Evolutionary conservation across 2,113 vertebrate genomes (phyloP).

Genomic region (Bubo bubo): DNA sequence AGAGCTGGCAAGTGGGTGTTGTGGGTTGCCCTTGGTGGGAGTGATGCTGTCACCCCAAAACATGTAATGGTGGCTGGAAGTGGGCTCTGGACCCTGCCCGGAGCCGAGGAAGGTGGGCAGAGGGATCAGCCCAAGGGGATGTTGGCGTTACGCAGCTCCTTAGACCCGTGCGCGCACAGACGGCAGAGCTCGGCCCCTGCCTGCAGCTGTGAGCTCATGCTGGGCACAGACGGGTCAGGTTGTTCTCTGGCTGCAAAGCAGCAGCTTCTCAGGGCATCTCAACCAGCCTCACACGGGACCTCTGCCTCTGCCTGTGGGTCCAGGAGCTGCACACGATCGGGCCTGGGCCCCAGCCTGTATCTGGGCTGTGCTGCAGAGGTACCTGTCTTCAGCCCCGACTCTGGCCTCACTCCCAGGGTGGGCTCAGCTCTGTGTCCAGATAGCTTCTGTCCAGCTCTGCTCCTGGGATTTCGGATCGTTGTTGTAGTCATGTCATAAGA

Average conservation of each 20-base stretch:
- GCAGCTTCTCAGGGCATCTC: neutral
- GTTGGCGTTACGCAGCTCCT: neutral
- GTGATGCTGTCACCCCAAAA: neutral
- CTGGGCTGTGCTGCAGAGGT: neutral
- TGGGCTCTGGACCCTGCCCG: accelerated
- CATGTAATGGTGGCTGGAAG: neutral
- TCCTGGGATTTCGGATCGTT: neutral
- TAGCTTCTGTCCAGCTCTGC: neutral
- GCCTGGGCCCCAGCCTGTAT: too few species aligned
- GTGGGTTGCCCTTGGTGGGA: neutral
- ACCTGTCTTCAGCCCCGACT: neutral
- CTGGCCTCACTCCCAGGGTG: neutral
- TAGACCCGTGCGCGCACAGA: accelerated
- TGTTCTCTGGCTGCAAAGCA: neutral
- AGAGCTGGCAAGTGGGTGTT: neutral
- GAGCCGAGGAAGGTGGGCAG: neutral
- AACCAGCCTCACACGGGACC: neutral
- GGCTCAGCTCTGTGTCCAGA: neutral
- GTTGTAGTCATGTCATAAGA: neutral
- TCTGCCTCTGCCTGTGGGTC: neutral
- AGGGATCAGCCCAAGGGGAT: neutral
- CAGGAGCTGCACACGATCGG: neutral
- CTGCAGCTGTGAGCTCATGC: neutral
- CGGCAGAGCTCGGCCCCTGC: neutral
- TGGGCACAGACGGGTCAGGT: neutral